Evolutionary conservation across 2,113 vertebrate genomes (phyloP), one percentile per base, ranked within the genome.

Genomic region (Burhinus oedicnemus): DNA sequence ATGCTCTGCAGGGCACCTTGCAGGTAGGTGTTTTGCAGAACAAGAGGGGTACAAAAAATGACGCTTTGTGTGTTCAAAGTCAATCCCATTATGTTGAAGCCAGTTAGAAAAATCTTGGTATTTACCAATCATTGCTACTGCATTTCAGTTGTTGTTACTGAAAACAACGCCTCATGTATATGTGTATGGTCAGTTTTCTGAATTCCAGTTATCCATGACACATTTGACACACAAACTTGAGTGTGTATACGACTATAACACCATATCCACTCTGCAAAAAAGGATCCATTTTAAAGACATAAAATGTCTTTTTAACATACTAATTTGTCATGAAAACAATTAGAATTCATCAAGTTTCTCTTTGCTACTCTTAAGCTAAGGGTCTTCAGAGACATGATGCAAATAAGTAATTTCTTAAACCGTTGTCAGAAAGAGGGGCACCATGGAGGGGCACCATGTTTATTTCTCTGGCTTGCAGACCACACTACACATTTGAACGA

Each of bases 361-460:
- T 90, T 88, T 74, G 29, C 17, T 52, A 8, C 11, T 75, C 12
- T 70, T 78, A 70, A 84, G 15, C 11, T 23, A 80, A 91, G 27
- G 11, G 1, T 88, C 11, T 75, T 44, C 10, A 6, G 21, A 83
- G 10, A 9, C 6, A 15, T 62, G 23, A 54, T 47, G 8, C 7
- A 75, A 74, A 62, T 18, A 26, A 6, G 3, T 57, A 20, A 40
- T 47, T 70, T 62, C 5, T 2, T 66, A 66, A 65, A 12, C 2
- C 2, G 2, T 76, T 68, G 6, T 57, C 47, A 29, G 15, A n/a
- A n/a, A n/a, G 38, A 77, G 21, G 7, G 14, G 16, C 3, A 54
- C 3, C 8, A 7, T 26, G 1, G 38, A 77, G 21, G 7, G 14
- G 16, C 3, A 54, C 3, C 8, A 7, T 26, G 1, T 47, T 61